Base-by-base conservation (phyloP, 1,140 invertebrate genomes). In the Anastrepha obliqua region DNA sequence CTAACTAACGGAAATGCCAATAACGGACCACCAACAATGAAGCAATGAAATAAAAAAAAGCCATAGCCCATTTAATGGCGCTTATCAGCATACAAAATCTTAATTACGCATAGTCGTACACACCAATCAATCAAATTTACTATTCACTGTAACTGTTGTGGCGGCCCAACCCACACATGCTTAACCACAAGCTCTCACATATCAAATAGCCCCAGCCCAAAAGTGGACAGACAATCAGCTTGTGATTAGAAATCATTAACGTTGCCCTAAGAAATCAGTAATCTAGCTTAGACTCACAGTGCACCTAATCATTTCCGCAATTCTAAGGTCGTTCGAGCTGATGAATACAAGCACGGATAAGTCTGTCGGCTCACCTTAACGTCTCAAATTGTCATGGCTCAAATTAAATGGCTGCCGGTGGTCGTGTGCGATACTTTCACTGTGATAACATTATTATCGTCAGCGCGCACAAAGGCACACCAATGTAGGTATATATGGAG, bases 371-470 rank as follows among this genome's bases (percentile, higher is more conserved):
- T 78, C 47, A 78, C 42, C 44, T 78, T 44, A 81, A 47, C 44
- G 74, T 7, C n/a, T 55, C 47, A 9, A 55, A 29, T 55, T 81
- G 74, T 81, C 74, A 81, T 13, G 74, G 8, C 74, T n/a, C 74
- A 81, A 81, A 81, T 81, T 81, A 81, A 81, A 81, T 81, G 42
- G n/a, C 74, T 81, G 74, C 55, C 65, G 86, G 15, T 39, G 55
- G 55, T 20, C 81, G 60, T 67, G 44, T 64, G 86, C 62, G 87
- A 88, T 88, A 88, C 87, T 88, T 88, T 88, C 87, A 88, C 87
- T 88, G 81, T 88, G 87, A 88, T 88, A 88, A 88, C 64, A 64
- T 59, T 70, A 70, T 88, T 86, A 88, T 88, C 87, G 85, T 39
- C 51, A 20, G 74, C 17, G 74, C 47, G 51, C 74, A 11, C 74